These are phyloP conservation scores for Xylota segnis DNA, from an alignment of 2,888 invertebrate species.

Conservation along the genomic window DNA sequence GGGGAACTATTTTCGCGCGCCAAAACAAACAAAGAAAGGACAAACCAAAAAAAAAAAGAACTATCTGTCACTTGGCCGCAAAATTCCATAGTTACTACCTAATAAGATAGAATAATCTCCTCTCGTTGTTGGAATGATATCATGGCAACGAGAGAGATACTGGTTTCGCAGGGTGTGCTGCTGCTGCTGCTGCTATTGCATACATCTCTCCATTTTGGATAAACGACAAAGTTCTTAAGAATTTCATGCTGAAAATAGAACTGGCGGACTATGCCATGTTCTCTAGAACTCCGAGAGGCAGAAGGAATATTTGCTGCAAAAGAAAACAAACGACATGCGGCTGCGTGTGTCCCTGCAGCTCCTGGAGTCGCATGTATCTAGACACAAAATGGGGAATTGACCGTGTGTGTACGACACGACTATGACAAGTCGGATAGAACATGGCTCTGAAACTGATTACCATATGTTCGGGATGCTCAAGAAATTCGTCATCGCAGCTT, in stretches of 20 bases:
- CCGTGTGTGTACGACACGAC: slow-evolving; percentile 56
- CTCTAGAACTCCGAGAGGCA: slow-evolving; percentile 37
- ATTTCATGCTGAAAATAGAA: slow-evolving; percentile 68
- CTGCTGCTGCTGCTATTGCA: slow-evolving; percentile 23
- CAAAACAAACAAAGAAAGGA: slow-evolving; percentile 11
- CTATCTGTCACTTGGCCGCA: slow-evolving; percentile 49
- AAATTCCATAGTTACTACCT: slow-evolving; percentile 64
- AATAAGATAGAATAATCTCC: slow-evolving; percentile 65
- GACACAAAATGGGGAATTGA: slow-evolving; percentile 52
- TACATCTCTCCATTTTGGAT: slow-evolving; percentile 47
- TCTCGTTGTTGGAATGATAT: slow-evolving; percentile 61
- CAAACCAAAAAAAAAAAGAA: not conserved
- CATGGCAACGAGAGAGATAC: slow-evolving; percentile 45
- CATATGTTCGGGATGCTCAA: slow-evolving; percentile 42
- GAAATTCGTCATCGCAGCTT: slow-evolving; percentile 63
- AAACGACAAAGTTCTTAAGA: slow-evolving; percentile 62
- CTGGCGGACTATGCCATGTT: slow-evolving; percentile 60
- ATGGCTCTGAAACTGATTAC: slow-evolving; percentile 31
- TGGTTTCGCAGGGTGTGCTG: slow-evolving; percentile 54
- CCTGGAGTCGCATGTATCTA: slow-evolving; percentile 39
- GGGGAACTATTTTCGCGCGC: slow-evolving; percentile 61
- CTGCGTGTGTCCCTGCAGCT: slow-evolving; percentile 27
- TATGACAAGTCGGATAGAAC: slow-evolving; percentile 27
- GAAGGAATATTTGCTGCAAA: slow-evolving; percentile 44
- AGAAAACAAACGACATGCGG: slow-evolving; percentile 7